Conservation (phyloP, 2,113 vertebrate genomes). For the Hyaena hyaena region DNA sequence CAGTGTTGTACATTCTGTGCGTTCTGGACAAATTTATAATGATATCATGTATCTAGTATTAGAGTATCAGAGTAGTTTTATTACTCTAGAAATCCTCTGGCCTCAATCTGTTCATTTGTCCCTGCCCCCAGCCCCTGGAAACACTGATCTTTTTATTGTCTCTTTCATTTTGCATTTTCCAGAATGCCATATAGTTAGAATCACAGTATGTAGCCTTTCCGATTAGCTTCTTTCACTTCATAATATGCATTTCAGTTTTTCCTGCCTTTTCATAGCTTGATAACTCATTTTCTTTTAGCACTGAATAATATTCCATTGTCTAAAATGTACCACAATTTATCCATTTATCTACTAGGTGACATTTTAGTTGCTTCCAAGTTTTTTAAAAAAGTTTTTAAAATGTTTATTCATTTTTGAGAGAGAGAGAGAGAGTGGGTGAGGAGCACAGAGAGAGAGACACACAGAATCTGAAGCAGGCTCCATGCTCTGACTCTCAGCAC, state of each 20-base stretch:
- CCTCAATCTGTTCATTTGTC: not conserved
- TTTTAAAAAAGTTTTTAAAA: not conserved
- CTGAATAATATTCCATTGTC: not conserved
- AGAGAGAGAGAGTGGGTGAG: too few species aligned
- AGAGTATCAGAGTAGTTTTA: not conserved
- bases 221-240: not conserved
- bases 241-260: not conserved
- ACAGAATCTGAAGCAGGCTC: too few species aligned
- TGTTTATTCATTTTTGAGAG: too few species aligned
- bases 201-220: not conserved
- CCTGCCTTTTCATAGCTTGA: not conserved
- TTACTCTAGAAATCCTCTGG: not conserved
- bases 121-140: not conserved
- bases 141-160: not conserved
- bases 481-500: too few species aligned
- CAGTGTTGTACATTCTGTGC: not conserved
- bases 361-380: not conserved
- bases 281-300: not conserved
- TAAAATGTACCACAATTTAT: not conserved
- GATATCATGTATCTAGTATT: not conserved
- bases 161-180: not conserved
- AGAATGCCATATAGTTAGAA: not conserved
- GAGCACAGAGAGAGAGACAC: too few species aligned
- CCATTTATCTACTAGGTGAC: not conserved
- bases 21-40: not conserved